These are phyloP conservation scores for Amphimallon solstitiale DNA, from an alignment of 2,888 invertebrate species.

Conservation along the genomic window DNA sequence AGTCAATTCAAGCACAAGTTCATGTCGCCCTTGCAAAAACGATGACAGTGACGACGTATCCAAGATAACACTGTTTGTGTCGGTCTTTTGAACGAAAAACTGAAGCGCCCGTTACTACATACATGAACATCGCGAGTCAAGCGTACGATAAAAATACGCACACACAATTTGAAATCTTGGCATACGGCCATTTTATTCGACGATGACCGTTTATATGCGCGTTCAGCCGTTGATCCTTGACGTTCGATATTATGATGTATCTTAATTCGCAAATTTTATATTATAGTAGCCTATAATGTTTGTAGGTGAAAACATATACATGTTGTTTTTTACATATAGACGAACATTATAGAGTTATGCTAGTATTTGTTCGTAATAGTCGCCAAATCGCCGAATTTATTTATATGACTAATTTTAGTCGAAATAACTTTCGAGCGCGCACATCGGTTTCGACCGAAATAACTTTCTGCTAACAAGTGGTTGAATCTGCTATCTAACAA, in stretches of 20 bases:
- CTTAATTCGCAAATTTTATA: not conserved
- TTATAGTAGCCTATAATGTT: not conserved
- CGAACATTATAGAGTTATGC: not conserved
- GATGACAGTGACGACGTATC: slow-evolving; percentile 1
- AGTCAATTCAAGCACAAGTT: not conserved
- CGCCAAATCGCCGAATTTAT: not conserved
- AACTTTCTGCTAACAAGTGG: slow-evolving; percentile 16
- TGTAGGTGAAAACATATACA: slow-evolving; percentile 5
- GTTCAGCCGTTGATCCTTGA: not conserved
- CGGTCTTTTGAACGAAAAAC: slow-evolving; percentile 15
- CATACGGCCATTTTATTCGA: slow-evolving; percentile 44
- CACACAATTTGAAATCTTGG: slow-evolving; percentile 57
- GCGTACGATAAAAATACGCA: slow-evolving; percentile 65
- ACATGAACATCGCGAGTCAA: not conserved
- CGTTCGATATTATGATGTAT: not conserved
- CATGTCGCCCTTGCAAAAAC: not conserved
- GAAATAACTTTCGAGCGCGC: slow-evolving; percentile 3
- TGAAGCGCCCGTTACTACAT: slow-evolving; percentile 23
- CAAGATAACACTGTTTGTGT: slow-evolving; percentile 12
- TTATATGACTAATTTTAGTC: slow-evolving; percentile 8
- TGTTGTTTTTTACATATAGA: not conserved
- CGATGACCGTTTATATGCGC: slow-evolving; percentile 8
- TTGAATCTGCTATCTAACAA: slow-evolving; percentile 9
- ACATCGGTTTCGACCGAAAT: not conserved
- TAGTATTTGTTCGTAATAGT: not conserved